A percentile compares a stretch with the other conserved stretches of the same genome.
These are phyloP conservation scores for Danaus plexippus DNA, from an alignment of 1,140 invertebrate genomes.

Conservation along the genomic window DNA sequence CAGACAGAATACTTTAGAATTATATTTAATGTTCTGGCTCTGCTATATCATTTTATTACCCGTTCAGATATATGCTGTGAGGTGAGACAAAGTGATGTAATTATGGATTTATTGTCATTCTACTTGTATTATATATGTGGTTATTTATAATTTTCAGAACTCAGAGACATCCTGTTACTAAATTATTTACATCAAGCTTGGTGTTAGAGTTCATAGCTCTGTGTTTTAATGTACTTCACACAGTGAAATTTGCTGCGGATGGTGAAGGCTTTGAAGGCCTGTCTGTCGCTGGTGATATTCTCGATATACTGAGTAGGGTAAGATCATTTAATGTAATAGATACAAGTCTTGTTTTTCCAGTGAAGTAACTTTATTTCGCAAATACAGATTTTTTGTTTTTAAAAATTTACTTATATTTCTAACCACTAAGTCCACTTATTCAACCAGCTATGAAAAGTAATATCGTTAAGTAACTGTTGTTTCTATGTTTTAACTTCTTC, in stretches of 20 bases:
- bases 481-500: no score
- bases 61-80: conserved; percentile 90
- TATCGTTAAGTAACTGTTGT: no score
- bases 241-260: conserved; percentile 90
- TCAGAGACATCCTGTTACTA: conserved; percentile 93
- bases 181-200: conserved; percentile 90
- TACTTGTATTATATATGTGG: neutral
- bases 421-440: no score
- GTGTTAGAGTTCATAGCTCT: conserved; percentile 88
- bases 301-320: conserved; percentile 91
- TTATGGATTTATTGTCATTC: conserved; percentile 2
- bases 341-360: no score
- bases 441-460: no score
- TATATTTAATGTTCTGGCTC: conserved; percentile 91
- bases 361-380: no score
- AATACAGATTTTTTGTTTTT: no score
- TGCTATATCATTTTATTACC: conserved; percentile 90
- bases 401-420: no score
- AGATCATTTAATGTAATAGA: conserved; percentile 39
- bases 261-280: conserved; percentile 87
- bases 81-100: conserved; percentile 34
- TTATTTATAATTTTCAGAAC: conserved; percentile 62
- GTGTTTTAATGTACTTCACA: conserved; percentile 89
- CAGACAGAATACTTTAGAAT: conserved; percentile 92
- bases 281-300: conserved; percentile 89